Evolutionary conservation across 2,113 vertebrate species (phyloP).

Genomic region (cattle (Bos taurus)): DNA sequence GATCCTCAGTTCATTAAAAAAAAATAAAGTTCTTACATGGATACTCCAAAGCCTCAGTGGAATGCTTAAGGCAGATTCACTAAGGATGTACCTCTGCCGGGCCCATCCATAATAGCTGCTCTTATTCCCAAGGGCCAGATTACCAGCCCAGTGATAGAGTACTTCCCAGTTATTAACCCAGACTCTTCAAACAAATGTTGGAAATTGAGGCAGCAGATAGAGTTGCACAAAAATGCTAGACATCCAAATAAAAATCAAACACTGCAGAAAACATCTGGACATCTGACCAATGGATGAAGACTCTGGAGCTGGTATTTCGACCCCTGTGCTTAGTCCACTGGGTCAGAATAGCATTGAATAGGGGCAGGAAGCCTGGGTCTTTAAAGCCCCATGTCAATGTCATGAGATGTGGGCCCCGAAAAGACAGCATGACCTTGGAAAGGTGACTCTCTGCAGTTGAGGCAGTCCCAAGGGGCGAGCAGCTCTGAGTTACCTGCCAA

Average conservation of each 20-base stretch:
- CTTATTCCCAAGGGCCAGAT: constrained; percentile 10
- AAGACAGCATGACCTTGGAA: neutral
- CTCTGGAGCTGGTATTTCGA: neutral
- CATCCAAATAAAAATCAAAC: neutral
- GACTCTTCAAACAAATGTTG: constrained; percentile 24
- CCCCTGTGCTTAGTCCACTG: neutral
- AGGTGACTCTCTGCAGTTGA: neutral
- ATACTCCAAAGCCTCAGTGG: neutral
- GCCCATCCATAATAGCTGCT: neutral
- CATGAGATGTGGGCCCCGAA: neutral
- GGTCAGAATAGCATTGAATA: neutral
- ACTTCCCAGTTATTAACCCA: constrained; percentile 18
- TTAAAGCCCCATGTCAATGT: neutral
- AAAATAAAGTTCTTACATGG: neutral
- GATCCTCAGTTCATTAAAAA: neutral
- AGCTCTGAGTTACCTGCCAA: neutral
- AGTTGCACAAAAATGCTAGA: neutral
- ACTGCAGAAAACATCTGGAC: neutral
- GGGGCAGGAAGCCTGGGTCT: neutral
- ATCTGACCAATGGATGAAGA: neutral
- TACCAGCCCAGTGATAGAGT: neutral
- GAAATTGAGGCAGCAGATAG: neutral
- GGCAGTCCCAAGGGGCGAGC: neutral
- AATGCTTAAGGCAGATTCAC: neutral
- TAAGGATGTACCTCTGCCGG: neutral